A percentile compares a stretch with the other conserved stretches of the same genome.
phyloP scores from a whole-genome alignment of 2,888 invertebrate genomes.

The Andrena bucephala region DNA sequence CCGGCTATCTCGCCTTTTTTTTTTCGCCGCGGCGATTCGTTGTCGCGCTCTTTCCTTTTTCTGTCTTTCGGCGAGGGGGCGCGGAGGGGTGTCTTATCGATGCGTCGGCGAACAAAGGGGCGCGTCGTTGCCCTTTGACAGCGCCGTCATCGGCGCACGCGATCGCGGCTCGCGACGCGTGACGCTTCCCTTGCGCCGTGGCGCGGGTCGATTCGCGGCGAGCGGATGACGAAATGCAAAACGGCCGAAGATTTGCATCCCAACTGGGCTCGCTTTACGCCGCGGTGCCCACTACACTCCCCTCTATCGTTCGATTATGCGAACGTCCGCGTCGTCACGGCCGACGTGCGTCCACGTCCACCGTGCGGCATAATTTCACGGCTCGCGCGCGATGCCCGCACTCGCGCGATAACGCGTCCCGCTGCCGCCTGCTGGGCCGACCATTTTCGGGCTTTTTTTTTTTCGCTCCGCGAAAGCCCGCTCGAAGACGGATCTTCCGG shows the following conservation, averaged over 20 bases:
- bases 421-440: not conserved
- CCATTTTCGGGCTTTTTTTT: not conserved
- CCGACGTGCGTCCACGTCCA: slow-evolving; percentile 64
- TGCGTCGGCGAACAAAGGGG: slow-evolving; percentile 34
- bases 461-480: not conserved
- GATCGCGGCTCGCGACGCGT: slow-evolving; percentile 64
- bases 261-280: slow-evolving; percentile 75
- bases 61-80: not conserved
- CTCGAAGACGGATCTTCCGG: slow-evolving; percentile 27
- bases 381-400: slow-evolving; percentile 71
- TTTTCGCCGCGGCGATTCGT: not conserved
- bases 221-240: slow-evolving; percentile 79
- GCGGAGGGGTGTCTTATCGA: slow-evolving; percentile 33
- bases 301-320: slow-evolving; percentile 76
- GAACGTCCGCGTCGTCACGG: slow-evolving; percentile 77
- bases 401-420: slow-evolving; percentile 35
- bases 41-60: not conserved
- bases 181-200: slow-evolving; percentile 56
- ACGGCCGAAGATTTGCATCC: slow-evolving; percentile 79
- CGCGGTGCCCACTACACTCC: slow-evolving; percentile 49
- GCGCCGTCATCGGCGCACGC: slow-evolving; percentile 31
- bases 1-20: too few relatives aligned
- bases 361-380: slow-evolving; percentile 79
- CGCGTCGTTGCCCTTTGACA: slow-evolving; percentile 28
- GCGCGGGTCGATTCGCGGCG: slow-evolving; percentile 44